Evolutionary conservation across 2,888 invertebrate genomes (phyloP), one percentile per base, ranked within the genome.

Genomic region (Teleiodes luculella): DNA sequence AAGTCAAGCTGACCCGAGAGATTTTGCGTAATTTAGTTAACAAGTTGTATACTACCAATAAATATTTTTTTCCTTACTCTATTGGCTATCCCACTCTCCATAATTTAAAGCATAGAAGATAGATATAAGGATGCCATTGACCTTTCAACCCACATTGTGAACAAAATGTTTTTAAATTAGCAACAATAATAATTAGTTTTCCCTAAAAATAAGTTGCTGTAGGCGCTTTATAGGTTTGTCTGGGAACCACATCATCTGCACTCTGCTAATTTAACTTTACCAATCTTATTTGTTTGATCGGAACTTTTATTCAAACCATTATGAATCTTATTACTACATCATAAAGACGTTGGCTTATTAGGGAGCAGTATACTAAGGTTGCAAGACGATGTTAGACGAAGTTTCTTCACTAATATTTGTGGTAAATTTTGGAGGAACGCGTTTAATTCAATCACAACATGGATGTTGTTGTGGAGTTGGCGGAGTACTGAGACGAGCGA

Each of bases 371-470:
- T 2, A 14, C 4, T 18, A 16, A 3, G 8, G 7, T 31, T 7
- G 14, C 18, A 30, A 11, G 31, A 51, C 10, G 14, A 39, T 71
- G 71, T 66, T 41, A 68, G 71, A 74, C 65, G 68, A 78, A 79
- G 78, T 79, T 80, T 74, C 76, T 76, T 67, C 72, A 78, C 76
- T 78, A 78, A 80, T 79, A 79, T 79, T 80, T 79, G 78, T 68
- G 74, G 74, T 75, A 76, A 73, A 74, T 78, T 80, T 79, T 78
- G 76, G 68, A 61, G 67, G 74, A 77, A 78, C 72, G 77, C 72
- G 73, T 78, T 80, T 79, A 79, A 79, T 80, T 77, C 77, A 79
- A 80, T 77, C 78, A 80, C 74, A 80, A 80, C 76, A 78, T 78
- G 72, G 69, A 10, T 46, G 46, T 46, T 46, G 46, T 31, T 46